These are phyloP conservation scores for Lepidotrigona ventralis DNA, from an alignment of 1,140 invertebrate genomes.

Conservation along the genomic window DNA sequence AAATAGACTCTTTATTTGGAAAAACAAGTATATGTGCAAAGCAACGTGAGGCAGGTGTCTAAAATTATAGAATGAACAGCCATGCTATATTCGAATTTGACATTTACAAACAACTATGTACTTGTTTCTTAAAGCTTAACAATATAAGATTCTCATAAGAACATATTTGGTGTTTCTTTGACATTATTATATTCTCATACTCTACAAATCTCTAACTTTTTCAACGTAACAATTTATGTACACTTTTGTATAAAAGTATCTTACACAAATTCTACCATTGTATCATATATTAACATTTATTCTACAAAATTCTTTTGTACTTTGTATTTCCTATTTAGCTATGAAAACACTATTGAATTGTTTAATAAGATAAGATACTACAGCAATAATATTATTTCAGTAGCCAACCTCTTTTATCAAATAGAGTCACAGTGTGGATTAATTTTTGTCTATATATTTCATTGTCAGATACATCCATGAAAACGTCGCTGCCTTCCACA, in stretches of 20 bases:
- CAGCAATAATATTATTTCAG: constrained; percentile 33
- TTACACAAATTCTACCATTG: constrained; percentile 16
- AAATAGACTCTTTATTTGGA: constrained; percentile 16
- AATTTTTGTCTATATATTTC: constrained; percentile 71
- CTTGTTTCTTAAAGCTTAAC: background rate
- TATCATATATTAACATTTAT: constrained; percentile 1
- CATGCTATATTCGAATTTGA: background rate
- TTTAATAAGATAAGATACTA: background rate
- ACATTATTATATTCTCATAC: background rate
- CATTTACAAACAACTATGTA: background rate
- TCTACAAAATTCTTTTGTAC: background rate
- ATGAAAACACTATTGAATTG: constrained; percentile 28
- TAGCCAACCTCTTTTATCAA: constrained; percentile 71
- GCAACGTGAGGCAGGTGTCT: background rate
- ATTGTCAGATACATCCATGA: constrained; percentile 65
- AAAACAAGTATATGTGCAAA: background rate
- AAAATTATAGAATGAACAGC: background rate
- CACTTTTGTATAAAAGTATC: background rate
- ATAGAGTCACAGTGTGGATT: constrained; percentile 67
- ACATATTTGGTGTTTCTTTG: constrained; percentile 27
- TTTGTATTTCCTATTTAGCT: background rate
- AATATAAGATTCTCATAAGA: background rate
- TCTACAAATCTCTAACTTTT: background rate
- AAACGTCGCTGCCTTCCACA: constrained; percentile 64
- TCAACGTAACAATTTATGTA: constrained; percentile 30